Evolutionary conservation across 2,888 invertebrate genomes (phyloP), one percentile per base, ranked within the genome.

Genomic region (Hemistola chrysoprasaria): DNA sequence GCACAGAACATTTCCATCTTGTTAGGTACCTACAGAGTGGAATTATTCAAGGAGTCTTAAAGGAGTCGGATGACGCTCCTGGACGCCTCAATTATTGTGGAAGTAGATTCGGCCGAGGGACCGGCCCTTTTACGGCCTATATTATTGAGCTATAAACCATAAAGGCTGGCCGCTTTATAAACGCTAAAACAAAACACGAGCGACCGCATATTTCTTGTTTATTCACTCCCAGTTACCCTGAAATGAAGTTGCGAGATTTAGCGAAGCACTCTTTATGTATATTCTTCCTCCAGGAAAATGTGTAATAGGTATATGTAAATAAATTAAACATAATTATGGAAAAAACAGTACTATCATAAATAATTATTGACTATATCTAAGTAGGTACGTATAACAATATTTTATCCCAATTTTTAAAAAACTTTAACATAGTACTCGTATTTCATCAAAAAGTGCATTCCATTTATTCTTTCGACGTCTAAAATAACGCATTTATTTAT

Each of bases 61-160:
- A 69, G 62, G 60, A 73, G 65, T 61, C 56, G 63, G 62, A 71
- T 66, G 71, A 69, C 70, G 63, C 63, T 46, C 55, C 60, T 59
- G 68, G 63, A 73, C 70, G 73, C 71, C 78, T 82, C 79, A 78
- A 82, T 80, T n/a, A n/a, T n/a, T 78, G 75, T 66, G 64, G 58
- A 70, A 74, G 70, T 66, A 65, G 71, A 69, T 72, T 70, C 59
- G 66, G 56, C 59, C 69, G 70, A 66, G 68, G 72, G 74, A 68
- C 73, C 66, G 67, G 65, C 62, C 59, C 68, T 72, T 80, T 83
- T 82, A 83, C 68, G 76, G 62, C 61, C 82, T 68, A 74, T 78
- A 82, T 78, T 84, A 84, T 84, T 82, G 77, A 71, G 78, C 78
- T 59, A 81, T 84, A 83, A 84, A 80, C 79, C 78, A 82, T 83